phyloP scores from a whole-genome alignment of 2,113 vertebrate genomes.

The Saguinus imperator region DNA sequence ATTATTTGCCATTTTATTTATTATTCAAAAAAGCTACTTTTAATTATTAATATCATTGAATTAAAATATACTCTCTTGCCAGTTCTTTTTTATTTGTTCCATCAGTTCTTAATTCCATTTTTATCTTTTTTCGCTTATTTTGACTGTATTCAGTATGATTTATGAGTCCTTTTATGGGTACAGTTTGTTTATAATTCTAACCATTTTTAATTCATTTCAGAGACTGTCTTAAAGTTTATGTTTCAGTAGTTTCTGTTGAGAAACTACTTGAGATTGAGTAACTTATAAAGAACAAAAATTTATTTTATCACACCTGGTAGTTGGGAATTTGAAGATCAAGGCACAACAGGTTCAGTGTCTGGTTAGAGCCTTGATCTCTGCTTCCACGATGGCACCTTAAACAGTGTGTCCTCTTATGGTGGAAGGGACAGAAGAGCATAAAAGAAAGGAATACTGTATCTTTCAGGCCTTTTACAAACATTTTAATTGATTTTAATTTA shows the following conservation, averaged over 20 bases:
- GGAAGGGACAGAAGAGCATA: not conserved
- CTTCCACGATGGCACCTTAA: not conserved
- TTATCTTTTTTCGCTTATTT: not conserved
- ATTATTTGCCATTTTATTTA: not conserved
- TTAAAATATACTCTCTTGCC: not conserved
- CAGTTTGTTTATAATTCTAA: not conserved
- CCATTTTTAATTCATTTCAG: not conserved
- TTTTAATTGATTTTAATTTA: too few species aligned
- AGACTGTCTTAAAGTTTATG: not conserved
- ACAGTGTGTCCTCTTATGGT: not conserved
- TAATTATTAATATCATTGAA: not conserved
- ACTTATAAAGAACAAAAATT: not conserved
- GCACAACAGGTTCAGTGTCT: not conserved
- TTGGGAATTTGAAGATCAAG: not conserved
- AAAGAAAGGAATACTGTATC: not conserved
- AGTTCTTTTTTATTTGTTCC: not conserved
- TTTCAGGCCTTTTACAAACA: not conserved
- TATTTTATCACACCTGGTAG: not conserved
- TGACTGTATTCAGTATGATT: not conserved
- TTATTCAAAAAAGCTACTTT: not conserved
- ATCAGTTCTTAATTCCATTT: not conserved
- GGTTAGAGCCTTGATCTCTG: not conserved
- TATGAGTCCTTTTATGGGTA: not conserved
- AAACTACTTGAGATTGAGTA: not conserved
- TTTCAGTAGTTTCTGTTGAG: not conserved